phyloP scores from a whole-genome alignment of 37 sponge, comb jelly and placozoan genomes.

The Oopsacas minuta region DNA sequence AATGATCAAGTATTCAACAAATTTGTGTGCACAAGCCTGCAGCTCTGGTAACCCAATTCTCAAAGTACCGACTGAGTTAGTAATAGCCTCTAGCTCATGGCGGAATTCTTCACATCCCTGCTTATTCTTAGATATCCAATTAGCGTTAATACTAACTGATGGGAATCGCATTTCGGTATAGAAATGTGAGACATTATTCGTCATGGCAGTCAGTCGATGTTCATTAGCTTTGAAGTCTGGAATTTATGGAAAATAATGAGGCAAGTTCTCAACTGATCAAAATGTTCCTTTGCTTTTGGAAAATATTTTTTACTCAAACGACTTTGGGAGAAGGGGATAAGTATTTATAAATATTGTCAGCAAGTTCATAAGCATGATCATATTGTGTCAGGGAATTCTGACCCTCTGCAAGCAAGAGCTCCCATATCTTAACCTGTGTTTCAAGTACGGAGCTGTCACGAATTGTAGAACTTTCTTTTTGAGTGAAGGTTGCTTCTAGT shows the following conservation, averaged over 20 bases:
- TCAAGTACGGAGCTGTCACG: neutral
- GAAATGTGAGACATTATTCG: neutral
- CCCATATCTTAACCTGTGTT: neutral
- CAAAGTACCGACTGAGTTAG: neutral
- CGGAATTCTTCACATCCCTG: neutral
- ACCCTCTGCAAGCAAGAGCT: neutral
- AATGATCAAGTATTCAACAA: neutral
- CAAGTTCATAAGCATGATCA: neutral
- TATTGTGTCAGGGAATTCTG: neutral
- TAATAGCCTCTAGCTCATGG: neutral
- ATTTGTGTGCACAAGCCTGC: neutral
- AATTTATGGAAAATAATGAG: neutral
- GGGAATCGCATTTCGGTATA: constrained; percentile 18
- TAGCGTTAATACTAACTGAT: neutral
- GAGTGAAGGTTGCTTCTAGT: neutral
- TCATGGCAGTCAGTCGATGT: neutral
- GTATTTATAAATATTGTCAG: neutral
- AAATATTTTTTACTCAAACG: neutral
- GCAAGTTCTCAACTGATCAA: neutral
- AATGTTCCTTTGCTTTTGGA: neutral
- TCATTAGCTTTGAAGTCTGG: neutral
- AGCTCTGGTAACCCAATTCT: neutral
- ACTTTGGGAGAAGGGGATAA: neutral
- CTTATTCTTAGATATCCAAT: neutral
- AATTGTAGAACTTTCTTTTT: neutral